Conservation (phyloP, 30 jellyfish, hydroid and myxozoan genomes). For the Pelagia noctiluca region DNA sequence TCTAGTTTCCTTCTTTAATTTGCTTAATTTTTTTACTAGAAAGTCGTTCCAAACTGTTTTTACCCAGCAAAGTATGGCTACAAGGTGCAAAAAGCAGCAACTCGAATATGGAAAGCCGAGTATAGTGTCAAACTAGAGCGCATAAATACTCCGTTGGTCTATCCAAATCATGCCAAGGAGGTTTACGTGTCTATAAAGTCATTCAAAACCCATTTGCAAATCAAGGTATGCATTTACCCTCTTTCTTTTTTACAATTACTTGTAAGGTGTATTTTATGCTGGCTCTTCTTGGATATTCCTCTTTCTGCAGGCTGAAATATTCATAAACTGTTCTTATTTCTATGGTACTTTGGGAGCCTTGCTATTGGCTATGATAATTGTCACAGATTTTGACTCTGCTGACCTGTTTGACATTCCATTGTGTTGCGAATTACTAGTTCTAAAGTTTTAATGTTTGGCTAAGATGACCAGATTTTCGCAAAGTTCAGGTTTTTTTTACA, state of each 20-base stretch:
- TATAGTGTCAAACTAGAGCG: slow-evolving; percentile 36
- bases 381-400: no score
- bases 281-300: no score
- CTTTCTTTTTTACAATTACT: no score
- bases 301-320: no score
- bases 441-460: no score
- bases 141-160: slow-evolving; percentile 55
- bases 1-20: neutral
- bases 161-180: slow-evolving; percentile 28
- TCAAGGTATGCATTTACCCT: slow-evolving; percentile 42
- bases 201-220: slow-evolving; percentile 56
- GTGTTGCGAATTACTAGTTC: no score
- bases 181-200: slow-evolving; percentile 18
- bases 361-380: neutral
- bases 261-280: neutral
- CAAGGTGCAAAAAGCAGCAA: slow-evolving; percentile 19
- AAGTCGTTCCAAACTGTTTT: slow-evolving; percentile 66
- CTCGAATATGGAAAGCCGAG: neutral
- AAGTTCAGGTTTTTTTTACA: no score
- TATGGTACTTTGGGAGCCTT: neutral
- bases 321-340: no score
- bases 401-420: no score
- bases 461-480: no score
- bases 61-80: slow-evolving; percentile 67
- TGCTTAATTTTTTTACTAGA: slow-evolving; percentile 14